Percentiles rank a stretch among this genome's conserved stretches.
phyloP scores from a whole-genome alignment of 2,888 invertebrate species.

The Caenorhabditis macrosperma region DNA sequence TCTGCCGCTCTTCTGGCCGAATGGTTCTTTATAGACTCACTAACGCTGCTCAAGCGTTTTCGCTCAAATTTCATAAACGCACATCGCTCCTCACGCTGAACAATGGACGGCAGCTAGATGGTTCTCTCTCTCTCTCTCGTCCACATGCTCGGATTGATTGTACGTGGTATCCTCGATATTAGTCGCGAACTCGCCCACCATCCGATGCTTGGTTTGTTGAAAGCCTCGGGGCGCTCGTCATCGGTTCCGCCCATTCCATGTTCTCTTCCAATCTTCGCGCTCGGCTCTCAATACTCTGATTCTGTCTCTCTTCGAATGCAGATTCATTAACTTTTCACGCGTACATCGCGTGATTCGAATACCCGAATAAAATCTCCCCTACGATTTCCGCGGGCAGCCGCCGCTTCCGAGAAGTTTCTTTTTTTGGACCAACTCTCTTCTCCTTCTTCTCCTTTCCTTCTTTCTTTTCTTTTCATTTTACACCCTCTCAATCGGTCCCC shows the following conservation, averaged over 20 bases:
- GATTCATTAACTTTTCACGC: constrained; percentile 51
- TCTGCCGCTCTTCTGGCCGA: no score
- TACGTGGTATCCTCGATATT: neutral
- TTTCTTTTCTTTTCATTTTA: constrained; percentile 35
- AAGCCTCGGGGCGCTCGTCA: neutral
- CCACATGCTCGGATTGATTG: neutral
- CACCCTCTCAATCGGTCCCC: constrained; percentile 28
- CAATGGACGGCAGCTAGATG: neutral
- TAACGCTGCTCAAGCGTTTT: neutral
- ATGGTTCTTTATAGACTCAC: neutral
- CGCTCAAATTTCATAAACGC: constrained; percentile 34
- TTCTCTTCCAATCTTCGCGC: neutral
- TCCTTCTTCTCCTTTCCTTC: neutral
- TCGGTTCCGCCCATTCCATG: constrained; percentile 14
- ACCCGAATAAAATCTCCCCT: neutral
- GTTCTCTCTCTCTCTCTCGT: neutral
- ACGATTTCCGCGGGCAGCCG: constrained; percentile 39
- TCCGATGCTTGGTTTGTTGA: neutral
- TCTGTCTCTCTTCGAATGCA: neutral
- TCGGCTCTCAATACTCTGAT: neutral
- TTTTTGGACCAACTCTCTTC: constrained; percentile 25
- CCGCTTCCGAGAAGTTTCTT: constrained; percentile 2
- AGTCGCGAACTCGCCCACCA: neutral
- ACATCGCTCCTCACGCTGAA: constrained; percentile 4
- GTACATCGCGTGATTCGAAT: constrained; percentile 52